Percentiles rank a stretch among this genome's conserved stretches.
Evolutionary conservation across 2,113 vertebrate genomes (phyloP).

Genomic region (Delphinapterus leucas): DNA sequence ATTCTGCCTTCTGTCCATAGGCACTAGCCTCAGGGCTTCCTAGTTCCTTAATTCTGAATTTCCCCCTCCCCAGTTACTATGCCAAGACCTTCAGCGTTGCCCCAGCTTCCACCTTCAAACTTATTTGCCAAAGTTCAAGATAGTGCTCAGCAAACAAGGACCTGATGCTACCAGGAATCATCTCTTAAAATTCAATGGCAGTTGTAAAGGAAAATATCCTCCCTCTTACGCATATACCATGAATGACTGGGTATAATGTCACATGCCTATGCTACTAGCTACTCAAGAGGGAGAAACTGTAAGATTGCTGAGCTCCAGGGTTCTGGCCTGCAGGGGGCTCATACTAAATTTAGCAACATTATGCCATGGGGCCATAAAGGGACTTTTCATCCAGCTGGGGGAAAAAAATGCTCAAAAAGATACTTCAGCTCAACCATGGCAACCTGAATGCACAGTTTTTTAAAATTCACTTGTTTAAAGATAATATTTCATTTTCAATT

Average conservation of each 20-base stretch:
- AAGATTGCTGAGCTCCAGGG: slow-evolving; percentile 13
- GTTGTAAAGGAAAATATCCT: not conserved
- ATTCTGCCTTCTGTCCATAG: not conserved
- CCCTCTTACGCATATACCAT: not conserved
- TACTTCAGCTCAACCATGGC: not conserved
- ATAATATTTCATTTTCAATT: not conserved
- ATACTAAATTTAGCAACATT: slow-evolving; percentile 56
- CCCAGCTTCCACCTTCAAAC: not conserved
- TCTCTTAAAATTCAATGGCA: slow-evolving; percentile 28
- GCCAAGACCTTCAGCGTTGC: not conserved
- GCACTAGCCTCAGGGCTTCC: not conserved
- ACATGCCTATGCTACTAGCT: not conserved
- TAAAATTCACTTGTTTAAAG: not conserved
- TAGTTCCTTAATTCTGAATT: not conserved
- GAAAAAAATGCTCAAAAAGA: slow-evolving; percentile 7
- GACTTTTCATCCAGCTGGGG: not conserved
- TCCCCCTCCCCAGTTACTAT: not conserved
- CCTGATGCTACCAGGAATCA: not conserved
- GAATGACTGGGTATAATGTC: not conserved
- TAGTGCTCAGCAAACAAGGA: not conserved
- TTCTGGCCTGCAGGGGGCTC: not conserved
- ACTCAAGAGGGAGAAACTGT: not conserved
- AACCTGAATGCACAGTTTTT: not conserved
- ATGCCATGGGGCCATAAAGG: not conserved
- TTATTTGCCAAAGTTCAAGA: not conserved